A percentile compares a stretch with the other conserved stretches of the same genome.
These are phyloP conservation scores for Platycercus adscitus DNA, from an alignment of 2,113 vertebrate genomes.

Conservation along the genomic window DNA sequence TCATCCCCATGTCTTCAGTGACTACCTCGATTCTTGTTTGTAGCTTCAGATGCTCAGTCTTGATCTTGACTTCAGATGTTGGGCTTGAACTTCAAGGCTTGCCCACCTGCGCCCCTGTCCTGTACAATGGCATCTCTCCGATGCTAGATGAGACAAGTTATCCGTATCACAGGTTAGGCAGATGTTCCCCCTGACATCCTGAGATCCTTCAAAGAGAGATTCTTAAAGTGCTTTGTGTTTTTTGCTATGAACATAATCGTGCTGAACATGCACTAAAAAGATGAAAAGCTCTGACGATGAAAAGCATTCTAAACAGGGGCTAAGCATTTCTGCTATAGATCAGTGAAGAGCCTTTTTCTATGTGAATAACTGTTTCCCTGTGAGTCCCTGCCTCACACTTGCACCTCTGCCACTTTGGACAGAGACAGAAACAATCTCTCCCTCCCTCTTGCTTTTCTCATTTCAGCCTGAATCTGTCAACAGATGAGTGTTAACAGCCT, in stretches of 20 bases:
- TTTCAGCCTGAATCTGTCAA: not conserved
- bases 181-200: not conserved
- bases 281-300: not conserved
- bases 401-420: not conserved
- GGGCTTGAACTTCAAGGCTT: not conserved
- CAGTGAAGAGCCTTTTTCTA: not conserved
- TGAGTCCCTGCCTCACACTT: not conserved
- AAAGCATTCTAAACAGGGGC: not conserved
- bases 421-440: not conserved
- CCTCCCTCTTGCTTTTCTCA: not conserved
- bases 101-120: not conserved
- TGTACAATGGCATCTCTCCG: not conserved
- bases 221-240: not conserved
- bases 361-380: not conserved
- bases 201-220: not conserved
- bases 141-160: not conserved
- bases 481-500: conserved; percentile 17
- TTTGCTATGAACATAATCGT: not conserved
- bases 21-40: not conserved
- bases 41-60: not conserved
- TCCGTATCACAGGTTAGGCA: not conserved
- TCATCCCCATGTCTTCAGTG: not conserved
- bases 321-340: not conserved
- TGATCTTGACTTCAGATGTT: not conserved
- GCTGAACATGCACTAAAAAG: not conserved